phyloP scores from a whole-genome alignment of 2,113 vertebrate species.

The Corvus moneduloides region DNA sequence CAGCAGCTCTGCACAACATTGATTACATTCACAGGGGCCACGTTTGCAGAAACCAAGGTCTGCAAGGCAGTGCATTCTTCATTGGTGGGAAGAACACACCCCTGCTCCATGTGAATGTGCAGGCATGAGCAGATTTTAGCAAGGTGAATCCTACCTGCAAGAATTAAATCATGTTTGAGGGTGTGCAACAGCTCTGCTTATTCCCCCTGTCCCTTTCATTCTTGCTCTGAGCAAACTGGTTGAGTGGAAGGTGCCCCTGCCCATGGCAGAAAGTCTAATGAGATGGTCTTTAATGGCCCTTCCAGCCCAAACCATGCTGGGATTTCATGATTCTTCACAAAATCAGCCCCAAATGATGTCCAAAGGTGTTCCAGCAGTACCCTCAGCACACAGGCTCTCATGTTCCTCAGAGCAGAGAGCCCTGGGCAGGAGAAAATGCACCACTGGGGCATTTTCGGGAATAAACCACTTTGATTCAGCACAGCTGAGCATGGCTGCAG shows the following conservation, averaged over 20 bases:
- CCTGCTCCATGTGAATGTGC: accelerated
- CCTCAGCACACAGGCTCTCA: not conserved
- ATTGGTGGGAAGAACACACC: not conserved
- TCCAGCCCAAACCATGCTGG: not conserved
- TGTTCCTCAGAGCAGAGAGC: not conserved
- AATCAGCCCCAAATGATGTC: not conserved
- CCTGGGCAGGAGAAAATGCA: not conserved
- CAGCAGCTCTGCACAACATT: slow-evolving; percentile 42
- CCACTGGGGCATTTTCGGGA: accelerated
- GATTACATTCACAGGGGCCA: slow-evolving; percentile 45
- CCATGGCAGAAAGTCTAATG: not conserved
- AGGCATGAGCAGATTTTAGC: accelerated
- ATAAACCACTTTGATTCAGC: not conserved
- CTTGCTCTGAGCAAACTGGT: not conserved
- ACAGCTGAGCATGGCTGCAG: accelerated
- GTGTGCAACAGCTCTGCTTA: not conserved
- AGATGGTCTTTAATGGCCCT: not conserved
- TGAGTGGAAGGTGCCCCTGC: not conserved
- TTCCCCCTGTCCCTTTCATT: not conserved
- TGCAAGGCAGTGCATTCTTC: not conserved
- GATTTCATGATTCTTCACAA: not conserved
- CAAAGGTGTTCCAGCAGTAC: not conserved
- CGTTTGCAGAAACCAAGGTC: not conserved
- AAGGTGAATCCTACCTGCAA: not conserved
- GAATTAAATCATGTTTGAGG: accelerated